Conservation (phyloP, 2,113 vertebrate genomes). For the Lasiurus borealis region DNA sequence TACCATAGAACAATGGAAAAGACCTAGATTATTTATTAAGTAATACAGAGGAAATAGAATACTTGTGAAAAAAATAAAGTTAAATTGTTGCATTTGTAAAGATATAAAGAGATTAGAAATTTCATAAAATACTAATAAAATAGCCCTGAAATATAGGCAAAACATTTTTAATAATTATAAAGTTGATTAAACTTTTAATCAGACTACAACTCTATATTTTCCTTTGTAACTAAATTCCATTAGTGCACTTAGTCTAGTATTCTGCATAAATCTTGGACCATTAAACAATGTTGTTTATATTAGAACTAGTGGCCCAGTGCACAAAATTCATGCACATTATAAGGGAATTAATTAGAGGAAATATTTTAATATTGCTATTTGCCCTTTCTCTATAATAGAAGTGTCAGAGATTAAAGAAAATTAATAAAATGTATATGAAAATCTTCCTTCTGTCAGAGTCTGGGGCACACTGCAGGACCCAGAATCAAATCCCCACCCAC, state of each 20-base stretch:
- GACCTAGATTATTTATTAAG: background rate
- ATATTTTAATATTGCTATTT: too few species aligned
- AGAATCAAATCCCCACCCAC: too few species aligned
- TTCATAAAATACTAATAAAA: background rate
- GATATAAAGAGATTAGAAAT: background rate
- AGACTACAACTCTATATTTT: background rate
- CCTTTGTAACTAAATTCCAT: background rate
- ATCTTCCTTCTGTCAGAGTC: too few species aligned
- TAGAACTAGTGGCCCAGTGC: background rate
- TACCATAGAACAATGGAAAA: background rate
- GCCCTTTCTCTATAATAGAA: too few species aligned
- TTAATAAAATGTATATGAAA: too few species aligned
- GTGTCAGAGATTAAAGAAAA: too few species aligned
- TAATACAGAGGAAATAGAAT: background rate
- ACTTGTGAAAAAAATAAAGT: background rate
- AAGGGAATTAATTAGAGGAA: too few species aligned
- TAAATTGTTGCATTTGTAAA: conserved; percentile 3
- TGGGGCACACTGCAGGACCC: too few species aligned
- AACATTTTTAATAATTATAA: conserved; percentile 23
- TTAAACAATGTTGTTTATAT: background rate
- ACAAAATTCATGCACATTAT: too few species aligned
- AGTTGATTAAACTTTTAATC: conserved; percentile 31
- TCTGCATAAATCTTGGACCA: background rate
- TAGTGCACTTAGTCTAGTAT: background rate
- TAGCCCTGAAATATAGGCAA: background rate